Conservation (phyloP, 2,797 vertebrate species). For the Coreius guichenoti region DNA sequence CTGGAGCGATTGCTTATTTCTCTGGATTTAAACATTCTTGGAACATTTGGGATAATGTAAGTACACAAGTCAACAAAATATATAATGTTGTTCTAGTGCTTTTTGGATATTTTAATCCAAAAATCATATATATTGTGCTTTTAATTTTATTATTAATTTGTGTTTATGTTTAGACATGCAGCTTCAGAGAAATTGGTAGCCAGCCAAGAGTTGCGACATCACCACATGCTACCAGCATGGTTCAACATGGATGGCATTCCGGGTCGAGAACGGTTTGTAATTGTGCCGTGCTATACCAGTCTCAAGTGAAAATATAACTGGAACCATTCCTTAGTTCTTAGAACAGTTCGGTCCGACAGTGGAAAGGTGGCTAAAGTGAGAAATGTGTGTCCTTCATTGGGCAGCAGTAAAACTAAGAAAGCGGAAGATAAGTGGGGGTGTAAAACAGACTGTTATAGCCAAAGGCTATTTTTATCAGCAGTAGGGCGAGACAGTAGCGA, state of each 20-base stretch:
- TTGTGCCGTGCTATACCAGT: neutral
- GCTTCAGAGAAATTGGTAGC: too few relatives aligned
- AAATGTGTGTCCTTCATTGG: neutral
- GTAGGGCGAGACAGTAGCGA: neutral
- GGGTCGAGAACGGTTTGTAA: neutral
- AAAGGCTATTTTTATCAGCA: conserved; percentile 24
- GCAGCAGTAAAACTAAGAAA: conserved; percentile 17
- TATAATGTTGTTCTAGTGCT: too few relatives aligned
- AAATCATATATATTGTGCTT: too few relatives aligned
- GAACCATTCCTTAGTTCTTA: neutral
- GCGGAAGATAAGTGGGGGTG: neutral
- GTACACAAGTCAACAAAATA: too few relatives aligned
- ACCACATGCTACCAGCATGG: neutral
- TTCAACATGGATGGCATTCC: too few relatives aligned
- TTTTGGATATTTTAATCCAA: too few relatives aligned
- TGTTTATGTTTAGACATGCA: too few relatives aligned
- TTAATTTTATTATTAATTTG: too few relatives aligned
- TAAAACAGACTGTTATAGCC: neutral
- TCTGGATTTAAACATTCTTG: too few relatives aligned
- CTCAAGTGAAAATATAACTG: neutral
- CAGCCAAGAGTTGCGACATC: neutral
- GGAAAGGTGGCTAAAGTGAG: neutral
- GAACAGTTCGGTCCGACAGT: neutral
- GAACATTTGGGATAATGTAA: too few relatives aligned
- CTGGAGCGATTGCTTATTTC: too few relatives aligned